Conservation (phyloP, 2,888 invertebrate genomes). For the Tipula lateralis region DNA sequence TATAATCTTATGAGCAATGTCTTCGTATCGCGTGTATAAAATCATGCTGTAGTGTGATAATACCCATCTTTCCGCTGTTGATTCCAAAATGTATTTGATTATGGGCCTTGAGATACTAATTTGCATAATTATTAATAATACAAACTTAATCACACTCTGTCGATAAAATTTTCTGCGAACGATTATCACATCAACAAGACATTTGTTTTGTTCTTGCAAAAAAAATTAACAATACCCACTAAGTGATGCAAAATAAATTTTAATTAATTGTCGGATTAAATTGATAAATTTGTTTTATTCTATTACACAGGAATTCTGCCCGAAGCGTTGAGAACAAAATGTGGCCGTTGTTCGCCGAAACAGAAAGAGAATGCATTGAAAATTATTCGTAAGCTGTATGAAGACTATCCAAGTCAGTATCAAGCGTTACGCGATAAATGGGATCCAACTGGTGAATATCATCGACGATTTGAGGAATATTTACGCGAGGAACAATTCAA, state of each 20-base stretch:
- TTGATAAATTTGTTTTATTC: not conserved
- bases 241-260: not conserved
- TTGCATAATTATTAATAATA: not conserved
- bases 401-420: slow-evolving; percentile 63
- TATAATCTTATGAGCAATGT: not conserved
- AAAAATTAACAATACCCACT: not conserved
- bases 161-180: not conserved
- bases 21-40: not conserved
- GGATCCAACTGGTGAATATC: slow-evolving; percentile 65
- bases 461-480: slow-evolving; percentile 51
- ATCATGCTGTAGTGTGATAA: not conserved
- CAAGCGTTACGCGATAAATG: slow-evolving; percentile 60
- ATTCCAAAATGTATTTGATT: not conserved
- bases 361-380: slow-evolving; percentile 64
- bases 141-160: not conserved
- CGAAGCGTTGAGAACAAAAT: slow-evolving; percentile 63
- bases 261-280: not conserved
- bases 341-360: slow-evolving; percentile 59
- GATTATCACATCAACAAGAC: not conserved
- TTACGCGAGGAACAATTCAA: slow-evolving; percentile 39
- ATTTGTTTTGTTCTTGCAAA: slow-evolving; percentile 20
- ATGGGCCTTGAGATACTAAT: not conserved
- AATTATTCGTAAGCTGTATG: slow-evolving; percentile 60
- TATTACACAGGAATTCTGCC: slow-evolving; percentile 61
- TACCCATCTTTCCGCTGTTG: not conserved